A percentile compares a stretch with the other conserved stretches of the same genome.
Evolutionary conservation across 2,797 vertebrate genomes (phyloP).

Genomic region (Threskiornis aethiopicus): DNA sequence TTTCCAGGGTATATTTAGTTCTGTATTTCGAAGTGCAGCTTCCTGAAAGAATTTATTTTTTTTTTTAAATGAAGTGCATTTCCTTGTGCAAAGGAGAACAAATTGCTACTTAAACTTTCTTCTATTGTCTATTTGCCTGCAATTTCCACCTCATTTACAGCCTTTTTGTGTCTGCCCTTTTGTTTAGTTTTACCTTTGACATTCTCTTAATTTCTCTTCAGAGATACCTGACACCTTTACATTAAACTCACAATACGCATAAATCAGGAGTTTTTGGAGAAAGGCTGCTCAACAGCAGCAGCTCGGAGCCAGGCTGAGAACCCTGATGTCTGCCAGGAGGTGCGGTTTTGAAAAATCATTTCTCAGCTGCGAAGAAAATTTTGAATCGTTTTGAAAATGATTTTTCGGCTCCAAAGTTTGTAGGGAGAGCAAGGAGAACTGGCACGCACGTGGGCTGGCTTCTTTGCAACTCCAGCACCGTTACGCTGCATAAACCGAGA

Average conservation of each 20-base stretch:
- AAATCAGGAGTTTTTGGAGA: background rate
- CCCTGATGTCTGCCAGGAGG: background rate
- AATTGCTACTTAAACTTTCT: constrained; percentile 68
- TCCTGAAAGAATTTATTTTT: background rate
- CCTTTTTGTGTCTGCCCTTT: constrained; percentile 56
- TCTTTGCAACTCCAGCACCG: background rate
- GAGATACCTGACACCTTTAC: constrained; percentile 57
- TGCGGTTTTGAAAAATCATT: background rate
- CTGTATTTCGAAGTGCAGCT: constrained; percentile 6
- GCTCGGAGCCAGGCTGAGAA: background rate
- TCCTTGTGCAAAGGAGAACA: constrained; percentile 52
- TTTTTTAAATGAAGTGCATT: constrained; percentile 19
- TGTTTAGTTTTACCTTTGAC: constrained; percentile 67
- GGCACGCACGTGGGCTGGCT: fast-evolving
- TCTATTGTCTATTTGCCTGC: constrained; percentile 62
- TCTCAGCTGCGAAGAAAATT: background rate
- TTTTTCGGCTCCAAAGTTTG: fast-evolving
- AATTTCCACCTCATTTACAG: constrained; percentile 68
- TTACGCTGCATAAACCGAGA: background rate
- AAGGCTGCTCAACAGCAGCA: background rate
- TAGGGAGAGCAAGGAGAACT: background rate
- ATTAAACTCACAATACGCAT: constrained; percentile 43
- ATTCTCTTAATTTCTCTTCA: constrained; percentile 67
- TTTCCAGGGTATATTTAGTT: constrained; percentile 25
- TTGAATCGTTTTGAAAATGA: background rate